Evolutionary conservation across 2,888 invertebrate species (phyloP), one percentile per base, ranked within the genome.

Genomic region (Hemithea aestivaria): DNA sequence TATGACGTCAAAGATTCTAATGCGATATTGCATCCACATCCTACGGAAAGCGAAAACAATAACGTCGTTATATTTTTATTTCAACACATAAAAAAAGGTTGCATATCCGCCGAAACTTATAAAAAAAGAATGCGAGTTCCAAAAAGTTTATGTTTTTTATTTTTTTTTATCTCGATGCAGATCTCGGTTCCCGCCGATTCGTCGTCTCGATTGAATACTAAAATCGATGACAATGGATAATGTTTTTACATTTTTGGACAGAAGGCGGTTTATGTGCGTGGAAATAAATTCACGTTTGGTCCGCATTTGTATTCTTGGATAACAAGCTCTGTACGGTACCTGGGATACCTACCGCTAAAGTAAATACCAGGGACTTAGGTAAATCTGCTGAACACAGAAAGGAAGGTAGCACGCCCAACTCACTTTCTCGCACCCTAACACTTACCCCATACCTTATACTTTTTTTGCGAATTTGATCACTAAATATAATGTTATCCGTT

Each of bases 161-260:
- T 27, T 53, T 51, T 48, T 40, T 58, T 53, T 67, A 68, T 70
- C 66, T 64, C 52, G 56, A 16, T 61, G 56, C 56, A 63, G 54
- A 73, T 73, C 70, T 70, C 38, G 53, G 48, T 51, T 60, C 47
- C 53, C 55, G 58, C 53, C 56, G 42, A 45, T 51, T 48, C 44
- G 48, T 47, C 38, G 53, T 62, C 62, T 61, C 56, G 58, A 58
- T 59, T 55, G 73, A 70, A 75, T 75, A 73, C 68, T 71, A 73
- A 75, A 62, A 56, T 56, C 56, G 39, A 52, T 50, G 45, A 73
- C 73, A 75, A 74, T 71, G 54, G 68, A 36, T 31, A 42, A 47
- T 39, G 41, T 51, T 56, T 49, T 55, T 60, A 55, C 43, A 59
- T 56, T 73, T 73, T 74, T 52, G 58, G 69, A 53, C 56, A 53